Evolutionary conservation across 2,888 invertebrate genomes (phyloP).

Genomic region (Spilarctia lutea): DNA sequence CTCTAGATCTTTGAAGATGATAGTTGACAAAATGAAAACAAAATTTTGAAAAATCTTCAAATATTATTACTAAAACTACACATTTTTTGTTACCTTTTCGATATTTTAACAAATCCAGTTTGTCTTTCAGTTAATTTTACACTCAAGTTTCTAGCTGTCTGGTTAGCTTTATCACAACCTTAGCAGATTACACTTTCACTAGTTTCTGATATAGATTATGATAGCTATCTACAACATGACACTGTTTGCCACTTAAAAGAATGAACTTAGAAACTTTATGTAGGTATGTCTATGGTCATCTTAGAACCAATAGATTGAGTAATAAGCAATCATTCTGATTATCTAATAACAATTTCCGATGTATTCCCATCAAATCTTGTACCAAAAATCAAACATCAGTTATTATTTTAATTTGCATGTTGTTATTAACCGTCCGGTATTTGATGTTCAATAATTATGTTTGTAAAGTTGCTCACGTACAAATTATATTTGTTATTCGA

Average conservation of each 20-base stretch:
- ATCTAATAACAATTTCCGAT: slow-evolving; percentile 33
- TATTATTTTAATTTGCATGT: slow-evolving; percentile 47
- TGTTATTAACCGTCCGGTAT: slow-evolving; percentile 42
- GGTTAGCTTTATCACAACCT: slow-evolving; percentile 39
- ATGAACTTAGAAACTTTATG: slow-evolving; percentile 25
- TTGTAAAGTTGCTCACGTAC: slow-evolving; percentile 27
- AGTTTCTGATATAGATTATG: no score
- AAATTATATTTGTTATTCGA: slow-evolving; percentile 33
- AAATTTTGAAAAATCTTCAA: no score
- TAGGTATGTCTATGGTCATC: slow-evolving; percentile 32
- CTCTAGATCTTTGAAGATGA: not conserved
- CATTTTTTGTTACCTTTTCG: not conserved
- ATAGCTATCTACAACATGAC: no score
- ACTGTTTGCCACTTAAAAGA: slow-evolving; percentile 20
- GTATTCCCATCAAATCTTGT: slow-evolving; percentile 27
- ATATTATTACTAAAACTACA: no score
- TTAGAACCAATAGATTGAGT: slow-evolving; percentile 53
- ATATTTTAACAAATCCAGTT: slow-evolving; percentile 9
- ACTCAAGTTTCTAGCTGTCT: slow-evolving; percentile 42
- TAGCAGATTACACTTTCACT: slow-evolving; percentile 26
- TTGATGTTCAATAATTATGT: slow-evolving; percentile 49
- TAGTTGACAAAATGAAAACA: no score
- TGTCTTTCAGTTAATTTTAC: slow-evolving; percentile 31
- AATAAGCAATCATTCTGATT: slow-evolving; percentile 48
- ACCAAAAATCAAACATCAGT: slow-evolving; percentile 31